A percentile compares a stretch with the other conserved stretches of the same genome.
Conservation (phyloP, 2,888 invertebrate species). For the Trisateles emortualis region DNA sequence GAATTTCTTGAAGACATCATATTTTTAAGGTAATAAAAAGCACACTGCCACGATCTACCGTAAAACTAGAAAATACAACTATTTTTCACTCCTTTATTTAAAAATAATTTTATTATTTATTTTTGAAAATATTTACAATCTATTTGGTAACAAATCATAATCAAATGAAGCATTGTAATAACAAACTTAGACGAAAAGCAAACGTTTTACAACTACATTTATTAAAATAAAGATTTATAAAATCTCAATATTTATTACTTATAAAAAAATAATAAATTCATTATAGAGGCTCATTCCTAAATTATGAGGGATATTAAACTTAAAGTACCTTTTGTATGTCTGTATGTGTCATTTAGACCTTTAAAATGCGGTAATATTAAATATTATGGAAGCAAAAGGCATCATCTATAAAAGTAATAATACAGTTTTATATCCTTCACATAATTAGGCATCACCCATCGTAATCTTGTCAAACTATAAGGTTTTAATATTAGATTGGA, state of each 20-base stretch:
- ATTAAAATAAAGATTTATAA: conserved; percentile 46
- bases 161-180: conserved; percentile 32
- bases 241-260: conserved; percentile 35
- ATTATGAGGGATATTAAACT: neutral
- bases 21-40: too few relatives aligned
- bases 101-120: conserved; percentile 3
- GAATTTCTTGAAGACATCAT: too few relatives aligned
- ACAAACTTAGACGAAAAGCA: conserved; percentile 33
- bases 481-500: conserved; percentile 3
- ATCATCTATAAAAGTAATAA: neutral
- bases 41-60: too few relatives aligned
- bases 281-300: conserved; percentile 4
- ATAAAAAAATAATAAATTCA: conserved; percentile 10
- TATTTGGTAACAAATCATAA: conserved; percentile 57
- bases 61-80: too few relatives aligned
- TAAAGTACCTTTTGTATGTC: neutral
- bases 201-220: conserved; percentile 26
- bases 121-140: conserved; percentile 47
- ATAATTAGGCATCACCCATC: neutral
- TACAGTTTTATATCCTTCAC: neutral
- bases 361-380: too few relatives aligned
- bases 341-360: too few relatives aligned
- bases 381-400: too few relatives aligned
- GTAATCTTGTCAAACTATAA: neutral
- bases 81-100: conserved; percentile 11